Evolutionary conservation across 2,888 invertebrate species (phyloP), one percentile per base, ranked within the genome.

Genomic region (Ormyrus rosae): DNA sequence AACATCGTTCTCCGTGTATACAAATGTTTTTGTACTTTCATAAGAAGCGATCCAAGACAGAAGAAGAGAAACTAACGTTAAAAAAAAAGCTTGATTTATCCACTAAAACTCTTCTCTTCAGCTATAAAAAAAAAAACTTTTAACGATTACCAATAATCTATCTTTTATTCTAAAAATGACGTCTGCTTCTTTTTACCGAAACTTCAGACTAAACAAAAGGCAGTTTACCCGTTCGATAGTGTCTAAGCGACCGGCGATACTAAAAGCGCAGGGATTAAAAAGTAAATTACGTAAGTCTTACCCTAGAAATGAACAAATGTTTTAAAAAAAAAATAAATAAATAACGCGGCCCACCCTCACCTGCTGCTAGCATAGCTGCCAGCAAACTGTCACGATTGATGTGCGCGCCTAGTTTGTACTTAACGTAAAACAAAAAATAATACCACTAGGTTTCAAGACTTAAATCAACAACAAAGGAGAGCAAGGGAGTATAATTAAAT

Each of bases 351-450:
- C 61, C 67, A 76, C 56, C 73, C 51, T 55, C 73, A 78, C 73
- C 70, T 67, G 64, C 77, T 69, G 77, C 65, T 81, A 77, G 68
- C 74, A 45, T 74, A 81, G 67, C 74, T 71, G 75, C 63, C 65
- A 71, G 67, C 71, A 46, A 76, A 79, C 34, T 61, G 13, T 63
- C 51, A 65, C 78, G 61, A 78, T 75, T 71, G 70, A 72, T 72
- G 75, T 71, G 48, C 76, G 76, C 72, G 78, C 78, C 48, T 75
- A 68, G 78, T 76, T 78, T 76, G 56, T 73, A 77, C 68, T 77
- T 81, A 77, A 34, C 34, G 34, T 34, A 34, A 34, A 34, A 34
- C 34, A 34, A 34, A 34, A 4, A 34, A 34, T 34, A 70, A 63
- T 65, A 63, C 46, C 50, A 70, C n/a, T 76, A 68, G 63, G 58